Conservation (phyloP, 2,113 vertebrate species). For the Epinephelus cyanopodus region DNA sequence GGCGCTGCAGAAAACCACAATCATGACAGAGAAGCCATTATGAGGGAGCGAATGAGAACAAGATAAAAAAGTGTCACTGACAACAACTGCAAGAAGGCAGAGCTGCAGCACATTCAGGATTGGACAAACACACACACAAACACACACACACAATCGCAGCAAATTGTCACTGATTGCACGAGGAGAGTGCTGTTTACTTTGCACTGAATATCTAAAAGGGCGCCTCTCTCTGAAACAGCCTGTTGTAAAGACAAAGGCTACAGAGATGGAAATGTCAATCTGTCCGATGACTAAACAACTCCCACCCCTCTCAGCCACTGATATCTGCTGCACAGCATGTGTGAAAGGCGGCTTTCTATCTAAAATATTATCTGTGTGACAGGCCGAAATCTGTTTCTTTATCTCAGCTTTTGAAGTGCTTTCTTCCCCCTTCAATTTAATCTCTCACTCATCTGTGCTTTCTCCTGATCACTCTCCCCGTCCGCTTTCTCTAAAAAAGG, state of each 20-base stretch:
- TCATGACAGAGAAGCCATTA: slow-evolving; percentile 69
- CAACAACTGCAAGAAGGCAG: slow-evolving; percentile 37
- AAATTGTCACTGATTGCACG: slow-evolving; percentile 60
- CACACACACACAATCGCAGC: slow-evolving; percentile 8
- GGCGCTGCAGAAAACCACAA: slow-evolving; percentile 66
- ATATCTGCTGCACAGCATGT: slow-evolving; percentile 37
- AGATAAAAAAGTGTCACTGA: slow-evolving; percentile 59
- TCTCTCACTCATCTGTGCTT: slow-evolving; percentile 23
- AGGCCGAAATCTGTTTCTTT: not conserved
- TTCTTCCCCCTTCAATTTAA: slow-evolving; percentile 2
- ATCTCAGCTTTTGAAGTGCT: not conserved
- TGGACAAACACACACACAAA: slow-evolving; percentile 46
- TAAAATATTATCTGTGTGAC: slow-evolving; percentile 16
- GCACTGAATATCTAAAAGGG: slow-evolving; percentile 50
- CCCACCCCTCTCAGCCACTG: slow-evolving; percentile 22
- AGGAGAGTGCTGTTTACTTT: slow-evolving; percentile 57
- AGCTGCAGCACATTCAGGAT: slow-evolving; percentile 33
- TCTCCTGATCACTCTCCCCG: not conserved
- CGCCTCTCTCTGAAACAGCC: slow-evolving; percentile 30
- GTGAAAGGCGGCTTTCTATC: slow-evolving; percentile 25
- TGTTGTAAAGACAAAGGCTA: slow-evolving; percentile 58
- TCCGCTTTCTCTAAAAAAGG: slow-evolving; percentile 22
- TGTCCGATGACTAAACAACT: slow-evolving; percentile 52
- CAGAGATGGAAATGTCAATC: slow-evolving; percentile 67
- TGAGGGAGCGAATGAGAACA: slow-evolving; percentile 58